Evolutionary conservation across 2,888 invertebrate genomes (phyloP).

Genomic region (Peribatodes rhomboidaria): DNA sequence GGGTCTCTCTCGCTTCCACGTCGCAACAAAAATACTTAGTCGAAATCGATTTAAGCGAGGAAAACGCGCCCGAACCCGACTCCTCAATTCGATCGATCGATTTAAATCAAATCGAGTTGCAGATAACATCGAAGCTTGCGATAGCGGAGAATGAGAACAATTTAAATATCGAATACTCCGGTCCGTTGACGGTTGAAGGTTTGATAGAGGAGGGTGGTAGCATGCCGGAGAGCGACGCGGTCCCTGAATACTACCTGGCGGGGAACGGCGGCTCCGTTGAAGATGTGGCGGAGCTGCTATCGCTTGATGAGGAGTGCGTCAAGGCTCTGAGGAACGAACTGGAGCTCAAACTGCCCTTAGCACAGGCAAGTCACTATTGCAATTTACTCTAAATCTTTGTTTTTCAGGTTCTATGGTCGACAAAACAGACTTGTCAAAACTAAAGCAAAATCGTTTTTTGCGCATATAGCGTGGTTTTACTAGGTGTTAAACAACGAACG

Average conservation of each 20-base stretch:
- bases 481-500: no score
- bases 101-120: constrained; percentile 77
- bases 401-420: no score
- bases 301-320: constrained; percentile 90
- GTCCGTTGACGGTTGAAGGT: constrained; percentile 73
- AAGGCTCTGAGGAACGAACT: constrained; percentile 90
- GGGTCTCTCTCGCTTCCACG: constrained; percentile 72
- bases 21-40: constrained; percentile 75
- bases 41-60: constrained; percentile 68
- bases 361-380: constrained; percentile 80
- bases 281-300: constrained; percentile 85
- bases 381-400: no score
- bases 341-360: constrained; percentile 89
- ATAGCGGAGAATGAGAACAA: constrained; percentile 85
- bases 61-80: constrained; percentile 50
- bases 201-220: constrained; percentile 63
- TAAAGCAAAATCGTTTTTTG: no score
- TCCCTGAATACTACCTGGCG: constrained; percentile 71
- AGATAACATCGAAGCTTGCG: constrained; percentile 80
- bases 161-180: constrained; percentile 82
- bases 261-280: constrained; percentile 84
- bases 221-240: constrained; percentile 62
- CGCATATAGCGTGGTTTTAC: no score
- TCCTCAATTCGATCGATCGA: constrained; percentile 65
- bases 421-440: no score